These are phyloP conservation scores for Papilio polytes DNA, from an alignment of 1,140 invertebrate genomes.

Conservation along the genomic window DNA sequence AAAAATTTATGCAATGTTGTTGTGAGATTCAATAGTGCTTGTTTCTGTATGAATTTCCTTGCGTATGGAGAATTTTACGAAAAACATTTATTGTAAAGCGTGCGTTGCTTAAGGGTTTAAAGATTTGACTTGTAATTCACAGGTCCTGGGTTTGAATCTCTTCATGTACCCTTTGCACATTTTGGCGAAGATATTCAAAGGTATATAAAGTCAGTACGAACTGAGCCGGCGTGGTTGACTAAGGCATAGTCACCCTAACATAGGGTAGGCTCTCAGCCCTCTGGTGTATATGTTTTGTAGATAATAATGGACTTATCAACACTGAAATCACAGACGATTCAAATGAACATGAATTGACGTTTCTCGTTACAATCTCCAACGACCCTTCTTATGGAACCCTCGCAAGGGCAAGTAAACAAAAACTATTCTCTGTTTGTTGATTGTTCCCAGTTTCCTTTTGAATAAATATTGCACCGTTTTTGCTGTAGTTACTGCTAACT, in stretches of 20 bases:
- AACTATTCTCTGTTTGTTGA: background rate
- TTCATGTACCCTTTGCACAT: too few relatives aligned
- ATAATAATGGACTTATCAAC: background rate
- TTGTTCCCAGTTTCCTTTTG: background rate
- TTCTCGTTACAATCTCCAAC: background rate
- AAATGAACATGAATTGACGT: background rate
- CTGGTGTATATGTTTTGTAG: background rate
- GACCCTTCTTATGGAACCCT: constrained; percentile 3
- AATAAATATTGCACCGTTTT: background rate
- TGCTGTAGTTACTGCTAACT: background rate
- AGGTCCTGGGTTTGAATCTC: too few relatives aligned
- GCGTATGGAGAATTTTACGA: background rate
- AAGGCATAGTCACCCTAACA: too few relatives aligned
- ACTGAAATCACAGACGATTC: background rate
- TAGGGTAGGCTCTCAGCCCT: too few relatives aligned
- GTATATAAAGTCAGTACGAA: too few relatives aligned
- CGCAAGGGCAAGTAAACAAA: constrained; percentile 6
- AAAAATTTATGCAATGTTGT: background rate
- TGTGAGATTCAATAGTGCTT: background rate
- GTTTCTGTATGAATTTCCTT: background rate
- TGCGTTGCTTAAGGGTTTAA: too few relatives aligned
- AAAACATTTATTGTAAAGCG: background rate
- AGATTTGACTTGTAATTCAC: too few relatives aligned
- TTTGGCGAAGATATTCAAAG: too few relatives aligned
- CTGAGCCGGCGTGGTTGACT: too few relatives aligned